phyloP scores from a whole-genome alignment of 2,797 vertebrate genomes.

The Rhinophrynus dorsalis region DNA sequence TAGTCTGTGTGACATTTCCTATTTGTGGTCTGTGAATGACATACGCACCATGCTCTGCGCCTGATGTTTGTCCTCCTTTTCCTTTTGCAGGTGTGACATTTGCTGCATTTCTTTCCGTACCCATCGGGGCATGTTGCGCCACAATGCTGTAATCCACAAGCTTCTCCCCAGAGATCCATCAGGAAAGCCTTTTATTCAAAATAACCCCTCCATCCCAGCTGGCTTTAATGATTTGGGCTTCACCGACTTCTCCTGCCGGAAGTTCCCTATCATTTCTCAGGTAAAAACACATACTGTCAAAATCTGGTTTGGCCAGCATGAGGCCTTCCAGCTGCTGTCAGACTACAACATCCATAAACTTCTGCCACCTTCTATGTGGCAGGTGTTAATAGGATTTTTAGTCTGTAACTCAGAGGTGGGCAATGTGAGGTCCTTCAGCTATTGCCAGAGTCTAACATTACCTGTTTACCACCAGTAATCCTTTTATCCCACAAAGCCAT shows the following conservation, averaged over 20 bases:
- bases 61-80: conserved; percentile 1
- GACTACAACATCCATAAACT: too few species aligned
- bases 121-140: conserved; percentile 88
- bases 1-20: background rate
- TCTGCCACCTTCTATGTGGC: too few species aligned
- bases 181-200: conserved; percentile 94
- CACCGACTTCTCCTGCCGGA: conserved; percentile 94
- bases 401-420: too few species aligned
- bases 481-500: too few species aligned
- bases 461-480: too few species aligned
- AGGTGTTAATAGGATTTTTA: too few species aligned
- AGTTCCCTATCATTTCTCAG: conserved; percentile 95
- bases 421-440: too few species aligned
- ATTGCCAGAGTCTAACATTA: too few species aligned
- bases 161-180: conserved; percentile 87
- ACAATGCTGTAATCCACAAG: conserved; percentile 90
- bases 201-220: conserved; percentile 91
- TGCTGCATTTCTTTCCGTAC: conserved; percentile 95
- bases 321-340: too few species aligned
- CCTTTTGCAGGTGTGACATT: conserved; percentile 81
- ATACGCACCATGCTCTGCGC: too few species aligned
- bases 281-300: conserved; percentile 61
- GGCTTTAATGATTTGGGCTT: conserved; percentile 97
- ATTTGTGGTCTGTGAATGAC: too few species aligned
- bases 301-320: too few species aligned